phyloP scores from a whole-genome alignment of 1,140 invertebrate genomes.

The Drosophila prosaltans region DNA sequence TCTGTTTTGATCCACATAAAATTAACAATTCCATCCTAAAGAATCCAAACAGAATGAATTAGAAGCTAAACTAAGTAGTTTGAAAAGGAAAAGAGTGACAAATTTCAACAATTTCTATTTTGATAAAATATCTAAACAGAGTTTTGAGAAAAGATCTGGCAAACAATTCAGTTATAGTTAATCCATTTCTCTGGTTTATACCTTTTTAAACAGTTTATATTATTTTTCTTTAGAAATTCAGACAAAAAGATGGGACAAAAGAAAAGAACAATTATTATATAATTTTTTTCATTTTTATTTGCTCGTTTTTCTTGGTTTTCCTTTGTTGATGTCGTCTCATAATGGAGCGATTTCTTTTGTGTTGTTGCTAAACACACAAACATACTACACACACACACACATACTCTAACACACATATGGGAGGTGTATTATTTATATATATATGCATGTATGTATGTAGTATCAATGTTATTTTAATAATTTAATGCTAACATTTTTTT shows the following conservation, averaged over 20 bases:
- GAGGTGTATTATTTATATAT: constrained; percentile 12
- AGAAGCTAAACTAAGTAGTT: too few species aligned
- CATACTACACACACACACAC: constrained; percentile 26
- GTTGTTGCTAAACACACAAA: constrained; percentile 46
- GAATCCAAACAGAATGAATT: too few species aligned
- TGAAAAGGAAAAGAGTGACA: too few species aligned
- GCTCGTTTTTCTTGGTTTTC: constrained; percentile 47
- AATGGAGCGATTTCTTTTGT: constrained; percentile 57
- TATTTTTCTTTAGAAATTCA: not conserved
- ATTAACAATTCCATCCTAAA: too few species aligned
- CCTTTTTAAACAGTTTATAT: too few species aligned
- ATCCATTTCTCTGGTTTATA: too few species aligned
- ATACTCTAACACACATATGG: constrained; percentile 33
- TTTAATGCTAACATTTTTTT: constrained; percentile 66
- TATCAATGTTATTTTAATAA: constrained; percentile 64
- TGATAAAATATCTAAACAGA: too few species aligned
- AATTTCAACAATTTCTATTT: too few species aligned
- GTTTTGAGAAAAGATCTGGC: too few species aligned
- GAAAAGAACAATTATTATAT: constrained; percentile 25
- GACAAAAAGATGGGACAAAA: not conserved
- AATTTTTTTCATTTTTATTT: constrained; percentile 62
- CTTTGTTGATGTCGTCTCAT: constrained; percentile 48
- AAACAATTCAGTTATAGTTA: too few species aligned
- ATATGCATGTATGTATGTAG: constrained; percentile 57
- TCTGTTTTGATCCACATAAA: too few species aligned